A percentile compares a stretch with the other conserved stretches of the same genome.
These are phyloP conservation scores for Platanista minor DNA, from an alignment of 2,113 vertebrate species.

Conservation along the genomic window DNA sequence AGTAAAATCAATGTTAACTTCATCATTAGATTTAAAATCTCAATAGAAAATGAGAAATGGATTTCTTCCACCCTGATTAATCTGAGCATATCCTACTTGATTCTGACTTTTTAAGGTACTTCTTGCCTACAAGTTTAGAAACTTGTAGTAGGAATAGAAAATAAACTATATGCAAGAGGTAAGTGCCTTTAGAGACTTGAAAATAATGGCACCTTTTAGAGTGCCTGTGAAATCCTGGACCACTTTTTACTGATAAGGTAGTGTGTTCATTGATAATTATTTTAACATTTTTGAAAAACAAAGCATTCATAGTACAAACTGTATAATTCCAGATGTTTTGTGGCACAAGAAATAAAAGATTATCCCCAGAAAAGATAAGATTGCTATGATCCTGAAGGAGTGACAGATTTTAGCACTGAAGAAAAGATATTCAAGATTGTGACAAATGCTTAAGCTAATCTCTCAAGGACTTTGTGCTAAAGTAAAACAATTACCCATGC, in stretches of 20 bases:
- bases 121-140: neutral
- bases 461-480: slow-evolving; percentile 18
- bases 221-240: neutral
- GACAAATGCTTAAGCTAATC: slow-evolving; percentile 11
- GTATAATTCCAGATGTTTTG: neutral
- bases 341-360: slow-evolving; percentile 8
- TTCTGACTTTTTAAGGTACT: neutral
- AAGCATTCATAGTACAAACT: neutral
- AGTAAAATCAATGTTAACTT: slow-evolving; percentile 28
- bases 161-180: neutral
- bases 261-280: neutral
- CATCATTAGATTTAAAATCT: slow-evolving; percentile 35
- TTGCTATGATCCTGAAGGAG: neutral
- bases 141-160: slow-evolving; percentile 39
- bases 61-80: slow-evolving; percentile 40
- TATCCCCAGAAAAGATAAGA: slow-evolving; percentile 26
- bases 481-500: slow-evolving; percentile 21
- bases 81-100: slow-evolving; percentile 14
- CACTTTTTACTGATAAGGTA: neutral
- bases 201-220: slow-evolving; percentile 16
- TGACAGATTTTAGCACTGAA: neutral
- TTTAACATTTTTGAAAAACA: neutral
- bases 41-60: slow-evolving; percentile 32
- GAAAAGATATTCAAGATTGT: slow-evolving; percentile 35
- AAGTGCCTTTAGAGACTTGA: slow-evolving; percentile 34